Evolutionary conservation across 2,888 invertebrate genomes (phyloP).

Genomic region (Laspeyria flexula): DNA sequence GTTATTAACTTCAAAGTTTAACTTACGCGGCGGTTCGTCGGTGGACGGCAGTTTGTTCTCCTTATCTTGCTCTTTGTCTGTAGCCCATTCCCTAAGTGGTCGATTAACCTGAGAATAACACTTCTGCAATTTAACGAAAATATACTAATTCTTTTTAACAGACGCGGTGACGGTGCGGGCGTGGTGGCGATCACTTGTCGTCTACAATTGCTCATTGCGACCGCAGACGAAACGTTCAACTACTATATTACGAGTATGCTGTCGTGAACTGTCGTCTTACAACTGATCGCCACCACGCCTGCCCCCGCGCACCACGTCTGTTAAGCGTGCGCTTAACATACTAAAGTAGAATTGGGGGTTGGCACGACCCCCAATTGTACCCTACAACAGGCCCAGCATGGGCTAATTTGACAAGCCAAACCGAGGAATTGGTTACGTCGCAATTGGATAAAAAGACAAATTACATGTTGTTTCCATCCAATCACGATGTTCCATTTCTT

Average conservation of each 20-base stretch:
- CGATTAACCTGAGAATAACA: conserved; percentile 74
- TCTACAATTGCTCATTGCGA: conserved; percentile 15
- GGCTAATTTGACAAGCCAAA: conserved; percentile 15
- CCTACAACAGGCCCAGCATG: conserved; percentile 13
- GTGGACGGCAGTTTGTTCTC: conserved; percentile 82
- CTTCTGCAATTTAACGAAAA: conserved; percentile 6
- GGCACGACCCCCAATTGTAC: conserved; percentile 16
- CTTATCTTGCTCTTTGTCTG: conserved; percentile 79
- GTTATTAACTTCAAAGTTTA: too few species aligned
- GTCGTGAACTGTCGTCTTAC: conserved; percentile 9
- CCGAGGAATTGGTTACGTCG: neutral
- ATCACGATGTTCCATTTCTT: neutral
- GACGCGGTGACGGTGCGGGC: conserved; percentile 14
- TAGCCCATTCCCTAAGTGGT: conserved; percentile 74
- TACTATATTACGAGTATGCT: neutral
- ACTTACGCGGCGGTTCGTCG: conserved; percentile 91
- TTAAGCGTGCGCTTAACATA: conserved; percentile 5
- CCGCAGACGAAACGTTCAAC: conserved; percentile 4
- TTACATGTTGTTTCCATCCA: neutral
- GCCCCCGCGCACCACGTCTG: conserved; percentile 9
- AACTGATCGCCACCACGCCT: conserved; percentile 18
- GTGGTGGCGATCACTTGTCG: conserved; percentile 19
- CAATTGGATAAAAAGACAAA: neutral
- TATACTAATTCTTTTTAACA: neutral
- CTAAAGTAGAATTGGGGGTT: conserved; percentile 19